Base-by-base conservation (phyloP, 2,888 invertebrate genomes). In the Nymphalis urticae region DNA sequence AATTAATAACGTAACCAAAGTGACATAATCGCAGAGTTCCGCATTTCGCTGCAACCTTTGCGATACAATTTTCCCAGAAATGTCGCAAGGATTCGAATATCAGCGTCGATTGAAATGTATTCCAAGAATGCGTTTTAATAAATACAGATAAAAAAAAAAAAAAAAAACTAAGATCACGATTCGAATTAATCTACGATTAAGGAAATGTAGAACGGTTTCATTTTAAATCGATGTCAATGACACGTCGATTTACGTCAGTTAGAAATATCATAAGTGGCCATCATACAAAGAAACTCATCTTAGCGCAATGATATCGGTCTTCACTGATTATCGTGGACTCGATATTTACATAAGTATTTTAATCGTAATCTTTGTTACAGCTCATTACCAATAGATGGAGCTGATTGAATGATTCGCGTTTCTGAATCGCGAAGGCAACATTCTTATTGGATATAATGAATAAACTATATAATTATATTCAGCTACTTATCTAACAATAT, bases 171-270 rank as follows among this genome's bases (percentile, higher is more conserved):
- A 10, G 24, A 42, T 54, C 54, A 53, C 19, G 19, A 51, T 51
- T 56, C 16, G 27, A 27, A 50, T 54, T 53, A 53, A 53, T 54
- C 24, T 54, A 27, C 54, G 54, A 7, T 56, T 32, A 56, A 32
- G 32, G 54, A 56, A 56, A 56, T 56, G 32, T 56, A 32, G 54
- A 17, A 27, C 54, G n/a, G 54, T n/a, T 1, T 56, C 27, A 56
- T 56, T 56, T 56, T 8, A 24, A 56, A 56, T n/a, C 54, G 54
- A 56, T n/a, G 54, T 56, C 54, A 56, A 27, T 56, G 54, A 56
- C 54, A 56, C 54, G 32, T 56, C 54, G 54, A 5, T 51, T 19
- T 56, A 56, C 54, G 54, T 32, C 16, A 56, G 13, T 17, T 32
- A 56, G 54, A 56, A 27, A 56, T 56, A 17, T 32, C 32, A 42